These are phyloP conservation scores for Drosophila burlai DNA, from an alignment of 1,140 invertebrate species.

Conservation along the genomic window DNA sequence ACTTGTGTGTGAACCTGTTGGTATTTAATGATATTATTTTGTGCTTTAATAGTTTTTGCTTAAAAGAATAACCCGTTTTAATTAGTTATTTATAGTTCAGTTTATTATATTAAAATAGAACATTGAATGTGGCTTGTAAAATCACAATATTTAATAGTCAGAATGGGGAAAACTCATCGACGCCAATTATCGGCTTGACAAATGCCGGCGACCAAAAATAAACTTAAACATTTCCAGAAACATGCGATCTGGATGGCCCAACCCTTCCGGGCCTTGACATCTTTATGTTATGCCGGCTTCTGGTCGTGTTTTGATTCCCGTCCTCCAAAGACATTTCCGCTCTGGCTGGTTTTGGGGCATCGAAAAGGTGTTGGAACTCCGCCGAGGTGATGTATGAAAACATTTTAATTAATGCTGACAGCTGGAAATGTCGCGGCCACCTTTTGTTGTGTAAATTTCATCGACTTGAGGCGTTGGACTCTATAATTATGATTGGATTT, in stretches of 20 bases:
- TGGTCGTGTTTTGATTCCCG: conserved; percentile 68
- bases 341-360: conserved; percentile 23
- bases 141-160: conserved; percentile 2
- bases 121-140: neutral
- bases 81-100: neutral
- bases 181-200: conserved; percentile 48
- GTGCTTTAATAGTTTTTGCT: conserved; percentile 15
- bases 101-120: no score
- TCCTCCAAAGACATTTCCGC: conserved; percentile 67
- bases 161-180: conserved; percentile 1
- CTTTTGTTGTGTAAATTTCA: conserved; percentile 80
- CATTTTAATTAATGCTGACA: conserved; percentile 83
- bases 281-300: conserved; percentile 64
- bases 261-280: conserved; percentile 58
- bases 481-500: conserved; percentile 79
- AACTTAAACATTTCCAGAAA: conserved; percentile 35
- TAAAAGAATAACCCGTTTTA: neutral
- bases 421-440: conserved; percentile 75
- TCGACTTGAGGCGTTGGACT: conserved; percentile 42
- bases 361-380: conserved; percentile 70
- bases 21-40: conserved; percentile 1
- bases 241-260: conserved; percentile 34
- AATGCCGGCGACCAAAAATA: conserved; percentile 63
- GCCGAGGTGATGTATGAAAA: conserved; percentile 70
- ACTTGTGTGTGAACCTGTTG: conserved; percentile 38